A percentile compares a stretch with the other conserved stretches of the same genome.
phyloP scores from a whole-genome alignment of 2,113 vertebrate genomes.

The Callionymus lyra region DNA sequence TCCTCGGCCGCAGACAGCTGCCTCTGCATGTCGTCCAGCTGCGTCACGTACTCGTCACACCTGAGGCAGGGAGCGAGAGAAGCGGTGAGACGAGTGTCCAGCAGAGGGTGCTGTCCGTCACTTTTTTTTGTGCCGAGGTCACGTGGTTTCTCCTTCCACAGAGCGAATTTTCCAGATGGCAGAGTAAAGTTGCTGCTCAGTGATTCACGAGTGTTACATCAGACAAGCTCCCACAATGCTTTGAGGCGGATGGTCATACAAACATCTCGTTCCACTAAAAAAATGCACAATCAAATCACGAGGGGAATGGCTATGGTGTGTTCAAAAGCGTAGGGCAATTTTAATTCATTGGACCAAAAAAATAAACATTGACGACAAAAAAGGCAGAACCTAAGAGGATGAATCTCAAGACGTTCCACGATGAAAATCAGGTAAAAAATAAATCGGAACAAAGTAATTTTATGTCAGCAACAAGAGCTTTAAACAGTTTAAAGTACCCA shows the following conservation, averaged over 20 bases:
- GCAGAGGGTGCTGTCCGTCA: constrained; percentile 35
- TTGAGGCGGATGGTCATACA: constrained; percentile 12
- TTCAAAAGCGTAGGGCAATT: no score
- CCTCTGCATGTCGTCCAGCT: constrained; percentile 71
- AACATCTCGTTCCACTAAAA: background rate
- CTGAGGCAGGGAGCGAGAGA: constrained; percentile 16
- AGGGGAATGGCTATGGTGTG: no score
- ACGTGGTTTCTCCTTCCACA: constrained; percentile 29
- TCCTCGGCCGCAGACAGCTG: constrained; percentile 67
- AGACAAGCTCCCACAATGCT: constrained; percentile 51
- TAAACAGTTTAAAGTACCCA: no score
- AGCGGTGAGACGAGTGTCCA: constrained; percentile 16
- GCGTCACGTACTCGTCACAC: constrained; percentile 69
- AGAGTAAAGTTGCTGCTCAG: constrained; percentile 24
- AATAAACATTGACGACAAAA: background rate
- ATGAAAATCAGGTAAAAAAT: no score
- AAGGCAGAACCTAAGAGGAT: no score
- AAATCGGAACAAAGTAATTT: no score
- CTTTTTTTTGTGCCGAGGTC: background rate
- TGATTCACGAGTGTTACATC: constrained; percentile 39
- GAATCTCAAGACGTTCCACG: no score
- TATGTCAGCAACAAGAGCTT: no score
- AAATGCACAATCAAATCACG: no score
- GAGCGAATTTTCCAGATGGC: constrained; percentile 50
- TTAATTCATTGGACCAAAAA: background rate